A percentile compares a stretch with the other conserved stretches of the same genome.
Conservation (phyloP, 1,140 invertebrate species). For the Antheraea mylitta region DNA sequence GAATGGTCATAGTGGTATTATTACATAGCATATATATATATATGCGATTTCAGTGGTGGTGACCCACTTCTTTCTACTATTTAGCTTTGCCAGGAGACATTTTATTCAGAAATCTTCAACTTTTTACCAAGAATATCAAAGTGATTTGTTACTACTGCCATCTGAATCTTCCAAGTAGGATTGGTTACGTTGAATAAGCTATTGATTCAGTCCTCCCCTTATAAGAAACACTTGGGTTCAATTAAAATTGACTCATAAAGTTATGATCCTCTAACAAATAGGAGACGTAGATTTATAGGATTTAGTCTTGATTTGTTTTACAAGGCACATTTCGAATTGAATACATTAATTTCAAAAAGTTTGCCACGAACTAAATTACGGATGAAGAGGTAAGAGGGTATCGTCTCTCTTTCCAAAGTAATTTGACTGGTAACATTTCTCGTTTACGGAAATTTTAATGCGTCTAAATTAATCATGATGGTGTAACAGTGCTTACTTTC, state of each 20-base stretch:
- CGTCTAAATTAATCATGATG: slow-evolving; percentile 28
- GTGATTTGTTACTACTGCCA: no score
- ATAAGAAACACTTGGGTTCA: slow-evolving; percentile 44
- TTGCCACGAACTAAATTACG: slow-evolving; percentile 34
- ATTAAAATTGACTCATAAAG: slow-evolving; percentile 60
- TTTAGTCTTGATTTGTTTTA: slow-evolving; percentile 48
- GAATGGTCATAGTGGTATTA: no score
- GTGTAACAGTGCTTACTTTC: slow-evolving; percentile 21
- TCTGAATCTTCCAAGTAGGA: neutral
- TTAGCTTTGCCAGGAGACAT: neutral
- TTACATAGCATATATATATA: no score
- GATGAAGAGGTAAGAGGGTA: slow-evolving; percentile 23
- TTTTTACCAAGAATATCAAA: neutral
- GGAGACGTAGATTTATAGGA: slow-evolving; percentile 55
- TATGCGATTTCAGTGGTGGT: no score
- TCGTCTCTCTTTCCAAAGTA: slow-evolving; percentile 22
- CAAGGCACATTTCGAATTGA: slow-evolving; percentile 35
- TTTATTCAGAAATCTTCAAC: neutral
- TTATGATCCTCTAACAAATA: slow-evolving; percentile 46
- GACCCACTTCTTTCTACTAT: neutral
- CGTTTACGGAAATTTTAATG: slow-evolving; percentile 27
- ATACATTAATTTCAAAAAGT: slow-evolving; percentile 52
- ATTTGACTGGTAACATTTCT: slow-evolving; percentile 35
- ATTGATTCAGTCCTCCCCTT: slow-evolving; percentile 28
- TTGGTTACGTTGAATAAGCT: neutral